A percentile compares a stretch with the other conserved stretches of the same genome.
phyloP scores from a whole-genome alignment of 2,888 invertebrate species.

The Pharmacophagus antenor region DNA sequence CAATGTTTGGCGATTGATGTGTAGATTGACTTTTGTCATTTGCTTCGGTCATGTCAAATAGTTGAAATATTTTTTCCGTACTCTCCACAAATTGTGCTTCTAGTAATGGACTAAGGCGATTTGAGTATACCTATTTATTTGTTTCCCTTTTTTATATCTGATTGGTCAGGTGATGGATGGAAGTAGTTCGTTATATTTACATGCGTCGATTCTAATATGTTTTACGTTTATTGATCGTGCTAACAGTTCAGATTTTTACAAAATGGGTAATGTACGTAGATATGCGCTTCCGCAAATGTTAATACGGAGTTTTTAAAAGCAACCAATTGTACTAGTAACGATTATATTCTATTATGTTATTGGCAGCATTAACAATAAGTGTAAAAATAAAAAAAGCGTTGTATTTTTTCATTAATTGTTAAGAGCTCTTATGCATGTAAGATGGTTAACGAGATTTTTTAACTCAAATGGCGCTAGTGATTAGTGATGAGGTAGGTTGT shows the following conservation, averaged over 20 bases:
- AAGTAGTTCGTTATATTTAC: slow-evolving; percentile 59
- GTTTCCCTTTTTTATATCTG: slow-evolving; percentile 52
- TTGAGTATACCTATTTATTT: slow-evolving; percentile 57
- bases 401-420: slow-evolving; percentile 19
- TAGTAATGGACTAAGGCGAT: slow-evolving; percentile 74
- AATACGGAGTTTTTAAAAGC: slow-evolving; percentile 1
- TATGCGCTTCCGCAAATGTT: slow-evolving; percentile 7
- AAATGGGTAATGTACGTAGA: not conserved
- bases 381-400: slow-evolving; percentile 6
- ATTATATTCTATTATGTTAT: slow-evolving; percentile 26
- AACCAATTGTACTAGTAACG: slow-evolving; percentile 13
- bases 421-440: slow-evolving; percentile 16
- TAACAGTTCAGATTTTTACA: slow-evolving; percentile 3
- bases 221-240: slow-evolving; percentile 31
- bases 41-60: slow-evolving; percentile 76
- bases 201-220: slow-evolving; percentile 48
- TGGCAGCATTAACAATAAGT: slow-evolving; percentile 21
- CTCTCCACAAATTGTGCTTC: slow-evolving; percentile 69
- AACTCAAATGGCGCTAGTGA: slow-evolving; percentile 48
- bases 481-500: slow-evolving; percentile 55
- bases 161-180: slow-evolving; percentile 73
- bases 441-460: slow-evolving; percentile 21
- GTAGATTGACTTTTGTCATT: slow-evolving; percentile 81
- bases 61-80: slow-evolving; percentile 74
- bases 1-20: slow-evolving; percentile 81